phyloP scores from a whole-genome alignment of 2,888 invertebrate genomes.

The Encarsia formosa region DNA sequence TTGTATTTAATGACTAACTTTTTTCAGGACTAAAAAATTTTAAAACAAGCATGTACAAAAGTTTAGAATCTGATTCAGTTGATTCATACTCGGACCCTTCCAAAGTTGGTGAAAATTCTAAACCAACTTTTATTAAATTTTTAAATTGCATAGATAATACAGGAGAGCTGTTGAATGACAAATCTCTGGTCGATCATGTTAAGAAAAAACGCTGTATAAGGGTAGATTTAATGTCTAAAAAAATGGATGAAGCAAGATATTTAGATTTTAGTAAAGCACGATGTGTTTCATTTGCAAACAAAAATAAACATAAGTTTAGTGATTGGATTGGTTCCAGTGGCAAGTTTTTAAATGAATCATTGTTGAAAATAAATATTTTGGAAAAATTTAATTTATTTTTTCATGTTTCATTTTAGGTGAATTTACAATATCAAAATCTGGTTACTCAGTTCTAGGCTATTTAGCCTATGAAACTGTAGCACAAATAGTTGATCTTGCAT shows the following conservation, averaged over 20 bases:
- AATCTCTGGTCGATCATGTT: conserved; percentile 60
- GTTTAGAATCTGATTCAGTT: conserved; percentile 40
- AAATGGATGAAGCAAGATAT: conserved; percentile 58
- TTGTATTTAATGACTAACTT: not conserved
- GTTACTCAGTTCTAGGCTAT: conserved; percentile 76
- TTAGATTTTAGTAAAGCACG: conserved; percentile 76
- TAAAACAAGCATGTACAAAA: conserved; percentile 55
- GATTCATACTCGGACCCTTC: conserved; percentile 56
- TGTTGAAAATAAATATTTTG: too few species aligned
- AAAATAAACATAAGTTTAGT: conserved; percentile 50
- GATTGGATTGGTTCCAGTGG: conserved; percentile 45
- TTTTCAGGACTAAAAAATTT: conserved; percentile 40
- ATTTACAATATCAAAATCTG: conserved; percentile 59
- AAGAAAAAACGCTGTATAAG: conserved; percentile 58
- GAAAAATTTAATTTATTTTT: too few species aligned
- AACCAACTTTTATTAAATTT: conserved; percentile 35
- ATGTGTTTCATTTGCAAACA: conserved; percentile 66
- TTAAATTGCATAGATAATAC: conserved; percentile 48
- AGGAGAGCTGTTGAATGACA: conserved; percentile 42
- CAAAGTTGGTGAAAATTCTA: conserved; percentile 24
- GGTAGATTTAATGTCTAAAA: conserved; percentile 55
- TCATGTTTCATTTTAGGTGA: conserved; percentile 49
- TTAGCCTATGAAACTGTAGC: conserved; percentile 88
- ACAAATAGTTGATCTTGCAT: conserved; percentile 78
- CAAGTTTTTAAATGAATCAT: conserved; percentile 32